These are phyloP conservation scores for Podarcis muralis DNA, from an alignment of 2,113 vertebrate species.

Conservation along the genomic window DNA sequence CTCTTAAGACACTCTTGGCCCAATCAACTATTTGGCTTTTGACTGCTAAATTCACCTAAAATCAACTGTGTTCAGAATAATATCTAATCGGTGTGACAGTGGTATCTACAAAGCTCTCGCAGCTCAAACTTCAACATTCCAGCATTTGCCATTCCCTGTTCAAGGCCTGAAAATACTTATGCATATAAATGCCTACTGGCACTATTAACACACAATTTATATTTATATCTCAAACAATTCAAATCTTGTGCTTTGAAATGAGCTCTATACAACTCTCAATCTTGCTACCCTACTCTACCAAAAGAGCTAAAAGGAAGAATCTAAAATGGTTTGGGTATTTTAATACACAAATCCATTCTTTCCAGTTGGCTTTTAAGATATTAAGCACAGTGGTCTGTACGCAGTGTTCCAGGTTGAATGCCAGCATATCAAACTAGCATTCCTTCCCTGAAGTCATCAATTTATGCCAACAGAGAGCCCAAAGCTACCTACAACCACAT, in stretches of 20 bases:
- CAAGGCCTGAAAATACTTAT: neutral
- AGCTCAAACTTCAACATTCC: neutral
- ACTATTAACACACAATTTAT: too few species aligned
- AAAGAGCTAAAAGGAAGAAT: neutral
- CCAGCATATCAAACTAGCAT: accelerated
- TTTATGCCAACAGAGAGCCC: neutral
- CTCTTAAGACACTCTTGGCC: neutral
- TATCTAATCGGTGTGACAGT: neutral
- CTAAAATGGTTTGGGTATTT: neutral
- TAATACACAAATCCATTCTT: conserved; percentile 7
- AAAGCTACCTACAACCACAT: neutral
- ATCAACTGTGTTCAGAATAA: neutral
- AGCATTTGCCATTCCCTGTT: neutral
- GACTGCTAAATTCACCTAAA: neutral
- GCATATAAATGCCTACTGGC: neutral
- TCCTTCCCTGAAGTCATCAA: neutral
- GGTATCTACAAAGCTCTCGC: neutral
- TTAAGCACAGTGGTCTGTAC: accelerated
- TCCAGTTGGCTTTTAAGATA: neutral
- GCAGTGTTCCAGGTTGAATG: neutral
- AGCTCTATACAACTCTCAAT: neutral
- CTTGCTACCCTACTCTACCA: neutral
- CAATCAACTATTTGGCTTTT: neutral
- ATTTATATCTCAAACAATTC: neutral
- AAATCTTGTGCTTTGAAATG: neutral